Base-by-base conservation (phyloP, 1,140 invertebrate genomes). In the Tigriopus japonicus region DNA sequence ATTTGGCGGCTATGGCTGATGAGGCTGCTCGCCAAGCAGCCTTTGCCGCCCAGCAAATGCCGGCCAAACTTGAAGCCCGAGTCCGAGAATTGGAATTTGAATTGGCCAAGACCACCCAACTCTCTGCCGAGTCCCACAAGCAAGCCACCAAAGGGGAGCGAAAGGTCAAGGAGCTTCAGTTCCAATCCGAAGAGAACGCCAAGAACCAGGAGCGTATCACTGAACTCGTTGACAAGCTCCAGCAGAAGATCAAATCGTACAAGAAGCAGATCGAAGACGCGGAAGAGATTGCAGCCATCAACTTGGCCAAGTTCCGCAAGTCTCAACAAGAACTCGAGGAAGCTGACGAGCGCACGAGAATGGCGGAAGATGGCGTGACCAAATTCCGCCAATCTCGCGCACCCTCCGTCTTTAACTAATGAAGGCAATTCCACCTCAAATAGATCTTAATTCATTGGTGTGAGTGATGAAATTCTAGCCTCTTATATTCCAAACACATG, bases 291-390 rank as follows among this genome's bases (percentile, higher is more conserved):
- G 76, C 79, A 65, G 77, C 76, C 64, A 68, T 78, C 43, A 80
- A 80, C 65, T 69, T 80, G 63, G 78, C 77, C 63, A 81, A 81
- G 69, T 81, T 75, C 71, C 73, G 79, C 56, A 81, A 81, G 66
- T 72, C 77, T 23, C 77, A 79, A 69, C 75, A 76, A 66, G 76
- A 79, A 62, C 67, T 80, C 43, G 79, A 81, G 65, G 79, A 81
- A 63, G 77, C 79, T n/a, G 80, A 81, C 66, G 79, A 80, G 65
- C 70, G 78, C 15, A 75, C 76, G 42, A 78, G 80, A 63, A 67
- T 73, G 64, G 74, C 78, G 42, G 79, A 81, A 65, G 73, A 74
- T 62, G 70, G 72, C 23, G 67, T 80, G 42, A 69, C 71, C 17
- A 80, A 80, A 67, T 69, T 80, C 63, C 73, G 80, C 19, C 73